These are phyloP conservation scores for Mimumesa dahlbomi DNA, from an alignment of 2,888 invertebrate genomes.

Conservation along the genomic window DNA sequence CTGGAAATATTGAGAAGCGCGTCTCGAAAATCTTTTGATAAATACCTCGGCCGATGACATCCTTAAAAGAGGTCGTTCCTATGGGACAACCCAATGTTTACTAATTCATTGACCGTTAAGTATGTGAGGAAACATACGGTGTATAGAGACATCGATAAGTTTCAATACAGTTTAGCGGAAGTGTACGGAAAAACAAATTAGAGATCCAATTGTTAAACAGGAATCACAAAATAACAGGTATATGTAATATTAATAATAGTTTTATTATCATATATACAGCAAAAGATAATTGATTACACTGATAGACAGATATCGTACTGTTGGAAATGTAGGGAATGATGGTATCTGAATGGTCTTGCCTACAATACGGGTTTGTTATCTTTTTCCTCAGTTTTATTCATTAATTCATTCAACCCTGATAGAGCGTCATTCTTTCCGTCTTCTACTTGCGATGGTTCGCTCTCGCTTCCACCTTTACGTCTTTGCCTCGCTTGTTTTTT, in stretches of 20 bases:
- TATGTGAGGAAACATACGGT: not conserved
- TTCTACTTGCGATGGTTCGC: not conserved
- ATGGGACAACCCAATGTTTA: conserved; percentile 49
- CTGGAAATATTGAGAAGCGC: not conserved
- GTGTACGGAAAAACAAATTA: no score
- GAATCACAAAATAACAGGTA: not conserved
- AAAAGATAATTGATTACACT: no score
- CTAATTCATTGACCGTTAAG: conserved; percentile 13
- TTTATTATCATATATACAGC: no score
- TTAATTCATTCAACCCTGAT: not conserved
- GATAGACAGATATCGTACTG: no score
- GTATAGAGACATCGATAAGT: not conserved
- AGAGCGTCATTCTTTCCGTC: not conserved
- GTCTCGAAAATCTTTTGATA: conserved; percentile 13
- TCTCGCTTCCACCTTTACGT: conserved; percentile 1
- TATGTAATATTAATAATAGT: not conserved
- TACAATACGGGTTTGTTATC: no score
- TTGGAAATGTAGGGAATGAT: no score
- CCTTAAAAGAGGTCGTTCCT: conserved; percentile 22
- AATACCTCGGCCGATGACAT: conserved; percentile 47
- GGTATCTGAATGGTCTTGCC: no score
- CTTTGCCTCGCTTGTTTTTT: conserved; percentile 40
- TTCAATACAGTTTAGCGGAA: not conserved
- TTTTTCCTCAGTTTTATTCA: not conserved
- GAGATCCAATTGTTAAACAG: no score